These are phyloP conservation scores for Ciona savignyi DNA, from an alignment of 23 tunicate genomes.

Conservation along the genomic window DNA sequence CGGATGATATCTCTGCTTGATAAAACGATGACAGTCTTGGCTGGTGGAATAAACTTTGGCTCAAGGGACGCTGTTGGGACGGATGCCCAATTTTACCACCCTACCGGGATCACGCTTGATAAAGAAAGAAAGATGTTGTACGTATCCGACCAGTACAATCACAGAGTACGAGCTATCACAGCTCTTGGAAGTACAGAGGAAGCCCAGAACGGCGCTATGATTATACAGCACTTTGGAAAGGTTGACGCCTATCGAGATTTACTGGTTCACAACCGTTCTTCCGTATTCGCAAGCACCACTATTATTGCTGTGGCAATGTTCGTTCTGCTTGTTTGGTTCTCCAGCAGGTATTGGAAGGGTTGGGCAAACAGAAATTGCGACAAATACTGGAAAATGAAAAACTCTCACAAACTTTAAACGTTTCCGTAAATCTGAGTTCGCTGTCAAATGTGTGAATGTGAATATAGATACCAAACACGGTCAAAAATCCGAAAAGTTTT, in stretches of 20 bases:
- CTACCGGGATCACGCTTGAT: conserved; percentile 24
- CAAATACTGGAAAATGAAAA: not conserved
- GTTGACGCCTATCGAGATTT: conserved; percentile 42
- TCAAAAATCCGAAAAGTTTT: too few relatives aligned
- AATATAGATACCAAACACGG: too few relatives aligned
- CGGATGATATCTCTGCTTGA: conserved; percentile 12
- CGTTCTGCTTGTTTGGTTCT: not conserved
- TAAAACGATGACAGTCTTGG: conserved; percentile 12
- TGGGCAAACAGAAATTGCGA: not conserved
- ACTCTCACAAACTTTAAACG: not conserved
- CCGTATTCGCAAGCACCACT: not conserved
- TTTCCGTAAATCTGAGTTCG: too few relatives aligned
- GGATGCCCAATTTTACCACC: conserved; percentile 43
- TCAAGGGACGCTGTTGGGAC: conserved; percentile 31
- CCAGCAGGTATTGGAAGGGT: not conserved
- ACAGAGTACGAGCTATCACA: conserved; percentile 29
- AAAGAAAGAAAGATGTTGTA: conserved; percentile 14
- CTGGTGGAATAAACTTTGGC: conserved; percentile 24
- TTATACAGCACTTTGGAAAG: conserved; percentile 11
- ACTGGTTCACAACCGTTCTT: conserved; percentile 25
- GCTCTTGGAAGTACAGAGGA: conserved; percentile 8
- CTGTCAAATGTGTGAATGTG: too few relatives aligned
- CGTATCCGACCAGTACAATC: conserved; percentile 54
- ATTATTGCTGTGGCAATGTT: not conserved
- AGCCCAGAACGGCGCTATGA: not conserved